phyloP scores from a whole-genome alignment of 2,113 vertebrate genomes.

The Apteryx owenii region DNA sequence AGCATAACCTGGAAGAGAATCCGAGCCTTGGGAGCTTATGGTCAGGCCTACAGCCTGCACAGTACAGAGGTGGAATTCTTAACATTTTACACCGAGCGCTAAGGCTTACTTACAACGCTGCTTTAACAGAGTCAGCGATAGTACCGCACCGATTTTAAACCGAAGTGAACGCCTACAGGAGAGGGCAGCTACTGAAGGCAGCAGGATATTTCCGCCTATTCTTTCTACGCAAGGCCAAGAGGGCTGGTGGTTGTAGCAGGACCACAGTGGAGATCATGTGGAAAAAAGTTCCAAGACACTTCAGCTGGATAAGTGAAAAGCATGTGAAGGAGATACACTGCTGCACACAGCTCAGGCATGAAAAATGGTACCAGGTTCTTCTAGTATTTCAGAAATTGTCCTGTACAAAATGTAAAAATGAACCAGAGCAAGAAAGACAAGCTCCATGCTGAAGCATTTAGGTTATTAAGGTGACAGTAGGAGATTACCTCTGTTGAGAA shows the following conservation, averaged over 20 bases:
- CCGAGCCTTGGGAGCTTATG: not conserved
- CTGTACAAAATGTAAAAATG: not conserved
- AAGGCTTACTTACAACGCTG: not conserved
- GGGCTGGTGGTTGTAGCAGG: not conserved
- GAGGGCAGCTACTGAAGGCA: not conserved
- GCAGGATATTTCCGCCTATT: not conserved
- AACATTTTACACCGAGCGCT: not conserved
- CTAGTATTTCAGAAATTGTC: not conserved
- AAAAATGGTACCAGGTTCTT: not conserved
- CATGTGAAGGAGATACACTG: not conserved
- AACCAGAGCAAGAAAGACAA: not conserved
- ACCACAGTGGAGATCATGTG: not conserved
- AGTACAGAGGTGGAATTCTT: not conserved
- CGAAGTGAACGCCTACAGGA: not conserved
- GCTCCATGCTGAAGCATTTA: not conserved
- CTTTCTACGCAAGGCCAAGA: not conserved
- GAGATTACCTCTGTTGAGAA: not conserved
- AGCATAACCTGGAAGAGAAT: not conserved
- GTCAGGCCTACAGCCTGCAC: not conserved
- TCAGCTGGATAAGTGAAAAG: not conserved
- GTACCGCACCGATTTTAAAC: not conserved
- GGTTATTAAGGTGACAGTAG: not conserved
- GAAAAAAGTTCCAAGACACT: not conserved
- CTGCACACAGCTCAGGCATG: not conserved
- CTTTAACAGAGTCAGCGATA: not conserved